phyloP scores from a whole-genome alignment of 2,113 vertebrate species.

The Rhipidura dahli region DNA sequence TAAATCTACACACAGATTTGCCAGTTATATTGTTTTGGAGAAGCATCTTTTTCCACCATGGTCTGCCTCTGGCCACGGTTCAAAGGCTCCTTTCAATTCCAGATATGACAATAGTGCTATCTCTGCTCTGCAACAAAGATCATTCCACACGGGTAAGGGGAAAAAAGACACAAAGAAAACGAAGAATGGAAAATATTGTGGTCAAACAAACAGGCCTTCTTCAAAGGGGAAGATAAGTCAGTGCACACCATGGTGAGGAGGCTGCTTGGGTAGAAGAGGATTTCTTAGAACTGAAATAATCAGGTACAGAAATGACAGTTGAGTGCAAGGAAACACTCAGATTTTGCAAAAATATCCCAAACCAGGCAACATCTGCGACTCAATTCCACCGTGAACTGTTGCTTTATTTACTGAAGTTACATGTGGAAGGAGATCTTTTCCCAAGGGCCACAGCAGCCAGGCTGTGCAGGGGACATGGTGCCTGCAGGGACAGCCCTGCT shows the following conservation, averaged over 20 bases:
- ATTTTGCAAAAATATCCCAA: neutral
- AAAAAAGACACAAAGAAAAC: neutral
- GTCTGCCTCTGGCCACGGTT: conserved; percentile 54
- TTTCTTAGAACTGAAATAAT: neutral
- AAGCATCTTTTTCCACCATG: conserved; percentile 63
- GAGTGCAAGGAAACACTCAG: neutral
- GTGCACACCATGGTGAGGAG: neutral
- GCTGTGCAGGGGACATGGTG: neutral
- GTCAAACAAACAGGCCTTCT: conserved; percentile 20
- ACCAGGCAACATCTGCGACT: neutral
- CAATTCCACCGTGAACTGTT: neutral
- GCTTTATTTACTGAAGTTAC: neutral
- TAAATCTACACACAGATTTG: conserved; percentile 44
- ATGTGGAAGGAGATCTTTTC: neutral
- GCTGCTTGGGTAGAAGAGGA: neutral
- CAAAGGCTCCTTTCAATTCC: conserved; percentile 56
- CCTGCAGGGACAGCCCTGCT: neutral
- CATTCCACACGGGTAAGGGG: neutral
- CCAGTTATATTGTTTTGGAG: conserved; percentile 36
- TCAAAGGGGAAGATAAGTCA: conserved; percentile 1
- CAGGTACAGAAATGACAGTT: neutral
- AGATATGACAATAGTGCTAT: conserved; percentile 55
- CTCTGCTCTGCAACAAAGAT: neutral
- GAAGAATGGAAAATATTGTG: conserved; percentile 20
- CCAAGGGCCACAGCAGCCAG: neutral